A percentile compares a stretch with the other conserved stretches of the same genome.
Conservation (phyloP, 2,797 vertebrate genomes). For the Sebastiscus tertius region DNA sequence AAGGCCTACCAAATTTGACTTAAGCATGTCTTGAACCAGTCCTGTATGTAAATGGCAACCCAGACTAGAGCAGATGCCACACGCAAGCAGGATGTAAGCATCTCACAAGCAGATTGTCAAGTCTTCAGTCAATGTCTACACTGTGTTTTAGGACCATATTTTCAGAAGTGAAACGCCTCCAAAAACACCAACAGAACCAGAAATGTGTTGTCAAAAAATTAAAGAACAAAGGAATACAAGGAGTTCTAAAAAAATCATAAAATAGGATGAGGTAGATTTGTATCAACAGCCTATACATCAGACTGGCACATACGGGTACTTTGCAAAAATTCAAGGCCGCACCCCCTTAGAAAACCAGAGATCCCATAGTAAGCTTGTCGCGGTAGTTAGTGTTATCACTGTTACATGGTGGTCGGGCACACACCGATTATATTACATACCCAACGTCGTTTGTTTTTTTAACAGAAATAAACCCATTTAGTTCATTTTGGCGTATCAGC, state of each 20-base stretch:
- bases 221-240: background rate
- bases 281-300: background rate
- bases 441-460: too few species aligned
- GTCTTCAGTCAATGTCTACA: background rate
- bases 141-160: background rate
- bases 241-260: background rate
- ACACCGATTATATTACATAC: too few species aligned
- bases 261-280: background rate
- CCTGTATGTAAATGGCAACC: background rate
- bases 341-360: too few species aligned
- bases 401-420: too few species aligned
- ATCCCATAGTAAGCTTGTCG: too few species aligned
- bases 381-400: rapidly evolving
- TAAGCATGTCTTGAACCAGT: background rate
- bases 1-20: background rate
- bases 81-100: background rate
- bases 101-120: background rate
- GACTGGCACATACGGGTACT: too few species aligned
- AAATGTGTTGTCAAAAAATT: background rate
- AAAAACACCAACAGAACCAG: background rate
- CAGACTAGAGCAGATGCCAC: background rate
- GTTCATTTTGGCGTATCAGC: too few species aligned
- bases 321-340: too few species aligned
- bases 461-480: too few species aligned
- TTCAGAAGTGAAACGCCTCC: background rate